Conservation (phyloP, 1,140 invertebrate species). For the Tribolium castaneum region DNA sequence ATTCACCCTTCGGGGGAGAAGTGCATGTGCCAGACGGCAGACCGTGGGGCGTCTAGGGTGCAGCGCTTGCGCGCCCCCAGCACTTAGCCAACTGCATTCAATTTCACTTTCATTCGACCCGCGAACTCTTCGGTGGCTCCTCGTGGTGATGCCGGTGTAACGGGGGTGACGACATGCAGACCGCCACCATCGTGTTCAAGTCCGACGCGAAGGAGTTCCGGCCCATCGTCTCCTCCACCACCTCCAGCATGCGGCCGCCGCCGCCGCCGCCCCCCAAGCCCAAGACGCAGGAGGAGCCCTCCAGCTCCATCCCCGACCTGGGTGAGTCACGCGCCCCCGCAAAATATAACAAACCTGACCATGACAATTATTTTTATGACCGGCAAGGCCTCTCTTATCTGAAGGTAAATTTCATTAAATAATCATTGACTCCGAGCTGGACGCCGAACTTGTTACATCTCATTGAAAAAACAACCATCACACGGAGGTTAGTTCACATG, state of each 20-base stretch:
- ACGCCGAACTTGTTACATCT: not conserved
- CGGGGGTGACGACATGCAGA: slow-evolving; percentile 55
- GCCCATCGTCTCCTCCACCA: slow-evolving; percentile 57
- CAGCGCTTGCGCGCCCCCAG: slow-evolving; percentile 52
- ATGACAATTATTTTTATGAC: slow-evolving; percentile 60
- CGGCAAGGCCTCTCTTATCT: slow-evolving; percentile 48
- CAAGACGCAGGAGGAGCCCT: slow-evolving; percentile 74
- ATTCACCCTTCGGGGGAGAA: slow-evolving; percentile 41
- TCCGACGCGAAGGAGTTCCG: slow-evolving; percentile 59
- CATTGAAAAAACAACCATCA: slow-evolving; percentile 2
- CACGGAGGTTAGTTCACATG: not conserved
- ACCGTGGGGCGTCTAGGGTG: slow-evolving; percentile 44
- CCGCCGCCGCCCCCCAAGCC: slow-evolving; percentile 68
- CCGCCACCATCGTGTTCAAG: slow-evolving; percentile 61
- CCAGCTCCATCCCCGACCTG: slow-evolving; percentile 86
- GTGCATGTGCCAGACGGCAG: slow-evolving; percentile 54
- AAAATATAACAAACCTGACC: slow-evolving; percentile 57
- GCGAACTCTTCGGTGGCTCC: slow-evolving; percentile 32
- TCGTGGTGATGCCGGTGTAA: not conserved
- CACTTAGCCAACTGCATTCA: slow-evolving; percentile 56
- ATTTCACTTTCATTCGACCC: slow-evolving; percentile 60
- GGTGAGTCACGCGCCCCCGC: slow-evolving; percentile 69
- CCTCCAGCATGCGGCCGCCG: slow-evolving; percentile 67
- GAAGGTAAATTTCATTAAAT: slow-evolving; percentile 44
- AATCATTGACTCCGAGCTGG: slow-evolving; percentile 14